These are phyloP conservation scores for Rhyacophila brunnea DNA, from an alignment of 1,140 invertebrate genomes.

Conservation along the genomic window DNA sequence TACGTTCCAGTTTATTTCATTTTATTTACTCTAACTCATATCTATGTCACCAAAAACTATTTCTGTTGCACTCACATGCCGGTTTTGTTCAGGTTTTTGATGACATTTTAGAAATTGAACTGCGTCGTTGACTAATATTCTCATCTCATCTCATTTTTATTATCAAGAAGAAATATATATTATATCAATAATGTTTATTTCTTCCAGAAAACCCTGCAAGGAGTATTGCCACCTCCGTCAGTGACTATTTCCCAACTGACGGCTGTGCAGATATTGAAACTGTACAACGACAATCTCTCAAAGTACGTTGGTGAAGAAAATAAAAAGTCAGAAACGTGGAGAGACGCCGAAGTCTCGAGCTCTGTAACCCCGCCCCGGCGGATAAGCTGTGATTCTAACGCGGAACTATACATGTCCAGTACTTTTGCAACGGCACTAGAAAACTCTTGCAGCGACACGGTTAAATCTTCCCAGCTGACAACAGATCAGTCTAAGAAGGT, in stretches of 20 bases:
- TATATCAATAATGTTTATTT: constrained; percentile 10
- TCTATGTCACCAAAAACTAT: no score
- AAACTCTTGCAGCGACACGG: constrained; percentile 8
- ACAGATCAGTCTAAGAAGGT: neutral
- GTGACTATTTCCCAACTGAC: constrained; percentile 61
- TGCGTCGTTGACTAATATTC: no score
- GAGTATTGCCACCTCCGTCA: constrained; percentile 65
- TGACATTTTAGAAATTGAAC: no score
- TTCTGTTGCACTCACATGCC: no score
- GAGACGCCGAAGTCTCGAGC: constrained; percentile 12
- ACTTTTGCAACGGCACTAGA: constrained; percentile 12
- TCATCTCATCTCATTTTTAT: no score
- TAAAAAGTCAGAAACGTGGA: constrained; percentile 2
- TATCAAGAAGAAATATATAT: no score
- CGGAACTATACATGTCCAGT: constrained; percentile 6
- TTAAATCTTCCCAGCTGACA: constrained; percentile 2
- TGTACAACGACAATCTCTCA: constrained; percentile 46
- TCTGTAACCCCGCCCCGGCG: constrained; percentile 9
- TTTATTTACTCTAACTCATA: no score
- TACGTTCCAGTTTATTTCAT: no score
- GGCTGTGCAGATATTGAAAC: constrained; percentile 59
- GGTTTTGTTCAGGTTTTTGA: no score
- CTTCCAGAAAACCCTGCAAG: constrained; percentile 51
- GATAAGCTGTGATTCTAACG: constrained; percentile 6
- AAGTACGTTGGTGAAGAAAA: constrained; percentile 14